Evolutionary conservation across 2,888 invertebrate species (phyloP).

Genomic region (Smittia aterrima): DNA sequence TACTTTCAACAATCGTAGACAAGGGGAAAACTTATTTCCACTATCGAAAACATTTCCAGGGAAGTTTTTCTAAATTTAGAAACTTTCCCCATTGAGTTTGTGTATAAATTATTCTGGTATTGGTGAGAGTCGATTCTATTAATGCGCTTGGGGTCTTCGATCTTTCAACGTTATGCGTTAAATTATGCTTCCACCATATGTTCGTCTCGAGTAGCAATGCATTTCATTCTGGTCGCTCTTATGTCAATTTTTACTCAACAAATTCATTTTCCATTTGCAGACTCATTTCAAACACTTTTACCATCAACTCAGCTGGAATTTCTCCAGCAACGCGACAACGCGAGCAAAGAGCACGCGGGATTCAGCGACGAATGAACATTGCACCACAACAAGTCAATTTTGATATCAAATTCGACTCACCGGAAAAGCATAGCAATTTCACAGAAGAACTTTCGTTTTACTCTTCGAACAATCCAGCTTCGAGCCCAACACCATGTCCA

Average conservation of each 20-base stretch:
- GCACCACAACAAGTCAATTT: constrained; percentile 36
- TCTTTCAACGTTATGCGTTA: background rate
- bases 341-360: constrained; percentile 37
- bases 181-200: constrained; percentile 19
- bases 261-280: constrained; percentile 48
- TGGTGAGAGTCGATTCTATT: background rate
- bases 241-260: background rate
- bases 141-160: background rate
- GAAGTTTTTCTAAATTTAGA: constrained; percentile 10
- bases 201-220: background rate
- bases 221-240: background rate
- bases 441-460: constrained; percentile 53
- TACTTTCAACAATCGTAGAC: background rate
- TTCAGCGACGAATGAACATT: constrained; percentile 43
- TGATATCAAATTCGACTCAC: constrained; percentile 37
- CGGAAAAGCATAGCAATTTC: constrained; percentile 46
- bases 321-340: constrained; percentile 54
- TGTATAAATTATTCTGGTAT: background rate
- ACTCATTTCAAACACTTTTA: constrained; percentile 58
- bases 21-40: constrained; percentile 9
- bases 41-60: background rate
- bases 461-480: constrained; percentile 47
- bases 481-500: constrained; percentile 44
- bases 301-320: constrained; percentile 57
- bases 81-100: constrained; percentile 21